Base-by-base conservation (phyloP, 2,888 invertebrate genomes). In the Leptinotarsa peninsularis region DNA sequence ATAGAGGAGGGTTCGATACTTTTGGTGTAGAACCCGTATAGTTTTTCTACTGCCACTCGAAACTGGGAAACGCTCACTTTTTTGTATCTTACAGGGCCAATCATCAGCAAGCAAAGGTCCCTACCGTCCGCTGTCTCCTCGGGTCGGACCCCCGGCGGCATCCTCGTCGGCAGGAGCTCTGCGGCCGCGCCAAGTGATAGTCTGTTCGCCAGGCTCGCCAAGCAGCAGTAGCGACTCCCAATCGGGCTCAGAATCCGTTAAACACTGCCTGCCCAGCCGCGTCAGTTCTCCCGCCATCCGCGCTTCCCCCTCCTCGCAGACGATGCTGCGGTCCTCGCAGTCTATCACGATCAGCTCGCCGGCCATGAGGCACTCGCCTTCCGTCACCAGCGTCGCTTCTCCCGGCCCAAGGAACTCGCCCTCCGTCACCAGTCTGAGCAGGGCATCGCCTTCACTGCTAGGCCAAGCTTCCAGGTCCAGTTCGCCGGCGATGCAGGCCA, bases 161-260 rank as follows among this genome's bases (percentile, higher is more conserved):
- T 83, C 79, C 76, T 79, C 79, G 75, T 74, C 80, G 78, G 83
- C 77, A 77, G 81, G 79, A 75, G 79, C 56, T 67, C 86, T 86
- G 86, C 87, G 86, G 81, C 88, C 89, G 75, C 88, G 88, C 76
- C 89, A 91, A 89, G 91, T 91, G 91, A 91, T 91, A 90, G 91
- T 91, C 83, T 91, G 93, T 86, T 93, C 94, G 86, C 95, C 95
- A 91, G 83, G 94, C 91, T 95, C 95, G 88, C 94, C 95, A 92
- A 81, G 81, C 92, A 95, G 84, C 82, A 93, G 94, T 90, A 94
- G 94, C 86, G 94, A 94, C 87, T 94, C 93, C 83, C 94, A 94
- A 87, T 94, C 94, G 85, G 95, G 94, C 83, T 94, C 94, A 83
- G 94, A 94, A 85, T 93, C 93, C 80, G 92, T 93, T 87, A 93